Evolutionary conservation across 2,113 vertebrate genomes (phyloP), one percentile per base, ranked within the genome.

Genomic region (Coryphaenoides rupestris): DNA sequence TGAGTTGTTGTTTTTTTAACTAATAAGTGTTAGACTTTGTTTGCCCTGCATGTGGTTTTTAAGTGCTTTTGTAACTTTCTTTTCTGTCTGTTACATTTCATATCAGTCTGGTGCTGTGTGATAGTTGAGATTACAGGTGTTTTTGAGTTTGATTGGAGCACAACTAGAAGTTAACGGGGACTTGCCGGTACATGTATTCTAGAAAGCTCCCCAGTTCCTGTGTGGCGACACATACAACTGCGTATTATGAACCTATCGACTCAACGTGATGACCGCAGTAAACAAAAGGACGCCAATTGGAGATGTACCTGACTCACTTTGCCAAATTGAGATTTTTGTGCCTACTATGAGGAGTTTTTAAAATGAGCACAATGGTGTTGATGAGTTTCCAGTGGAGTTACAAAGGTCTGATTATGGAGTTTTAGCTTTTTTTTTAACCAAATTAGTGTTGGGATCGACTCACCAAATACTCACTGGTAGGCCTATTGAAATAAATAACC

Each of bases 21-120:
- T 26, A 21, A 60, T 54, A 23, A 57, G 9, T 67, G 63, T 65
- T 59, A 68, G 72, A 63, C 69, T 76, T 79, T 74, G 5, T n/a
- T 78, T 10, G 61, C 69, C 80, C 54, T 84, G 85, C 81, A 85
- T 77, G 84, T 50, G 53, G 60, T 53, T 64, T 55, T 69, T 21
- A 61, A 60, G 22, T 73, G 49, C 28, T 58, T 60, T 69, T 15
- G 69, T 55, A 67, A 63, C 52, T 75, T 70, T 80, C 7, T 17
- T 50, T 50, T 50, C 9, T 2, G 47, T 13, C 47, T 13, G 47
- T 12, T 40, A 2, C 33, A 40, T 40, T 40, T 40, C 33, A 40
- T 40, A 9, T 9, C 9, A 40, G 33, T 40, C 33, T 40, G 33
- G 33, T 40, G 33, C 33, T 6, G 33, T 40, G 33, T 40, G 33